Percentiles rank a stretch among this genome's conserved stretches.
These are phyloP conservation scores for Anorthoa munda DNA, from an alignment of 2,888 invertebrate genomes.

Conservation along the genomic window DNA sequence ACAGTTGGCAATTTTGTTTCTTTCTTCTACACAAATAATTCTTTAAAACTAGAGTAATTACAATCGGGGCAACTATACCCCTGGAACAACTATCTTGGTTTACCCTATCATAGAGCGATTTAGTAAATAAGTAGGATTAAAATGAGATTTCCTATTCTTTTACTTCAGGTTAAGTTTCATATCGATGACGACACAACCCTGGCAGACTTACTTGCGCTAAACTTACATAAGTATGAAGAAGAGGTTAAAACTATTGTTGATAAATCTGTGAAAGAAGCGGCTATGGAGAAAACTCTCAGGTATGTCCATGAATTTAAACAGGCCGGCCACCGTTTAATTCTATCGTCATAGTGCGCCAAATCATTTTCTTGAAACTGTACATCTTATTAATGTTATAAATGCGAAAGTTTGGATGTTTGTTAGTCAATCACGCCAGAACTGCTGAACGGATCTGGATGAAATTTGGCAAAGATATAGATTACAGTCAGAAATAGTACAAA, in stretches of 20 bases:
- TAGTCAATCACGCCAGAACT: too few relatives aligned
- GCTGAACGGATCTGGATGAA: too few relatives aligned
- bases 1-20: too few relatives aligned
- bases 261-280: conserved; percentile 98
- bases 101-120: not conserved
- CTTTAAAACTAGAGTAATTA: too few relatives aligned
- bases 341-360: not conserved
- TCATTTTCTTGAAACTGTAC: not conserved
- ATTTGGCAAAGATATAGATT: too few relatives aligned
- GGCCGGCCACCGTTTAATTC: too few relatives aligned
- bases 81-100: too few relatives aligned
- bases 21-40: too few relatives aligned
- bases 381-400: too few relatives aligned
- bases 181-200: conserved; percentile 97
- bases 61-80: too few relatives aligned
- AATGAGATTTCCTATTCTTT: not conserved
- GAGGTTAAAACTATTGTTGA: conserved; percentile 98
- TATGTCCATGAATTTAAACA: conserved; percentile 58
- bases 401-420: too few relatives aligned
- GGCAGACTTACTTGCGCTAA: conserved; percentile 96
- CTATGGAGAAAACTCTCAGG: conserved; percentile 98
- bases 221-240: conserved; percentile 98
- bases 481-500: too few relatives aligned
- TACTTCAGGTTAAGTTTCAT: conserved; percentile 93
- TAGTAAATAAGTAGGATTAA: not conserved